phyloP scores from a whole-genome alignment of 2,888 invertebrate genomes.

The Laothoe populi region DNA sequence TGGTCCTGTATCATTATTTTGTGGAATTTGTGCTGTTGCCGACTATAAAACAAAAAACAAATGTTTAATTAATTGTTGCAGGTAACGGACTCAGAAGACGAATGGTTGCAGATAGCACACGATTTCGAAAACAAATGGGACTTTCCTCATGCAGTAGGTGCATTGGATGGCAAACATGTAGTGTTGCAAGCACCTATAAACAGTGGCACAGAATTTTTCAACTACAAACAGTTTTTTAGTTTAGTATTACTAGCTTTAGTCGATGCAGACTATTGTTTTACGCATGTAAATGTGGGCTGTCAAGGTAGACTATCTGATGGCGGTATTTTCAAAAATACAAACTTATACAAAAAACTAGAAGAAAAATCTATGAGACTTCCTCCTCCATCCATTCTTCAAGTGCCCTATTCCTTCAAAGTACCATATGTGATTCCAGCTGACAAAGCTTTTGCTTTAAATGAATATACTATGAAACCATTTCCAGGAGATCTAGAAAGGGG shows the following conservation, averaged over 20 bases:
- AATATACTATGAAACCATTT: too few relatives aligned
- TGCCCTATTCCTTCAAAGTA: too few relatives aligned
- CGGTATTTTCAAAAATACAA: conserved; percentile 32
- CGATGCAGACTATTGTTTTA: conserved; percentile 39
- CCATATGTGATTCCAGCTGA: too few relatives aligned
- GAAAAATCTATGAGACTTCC: neutral
- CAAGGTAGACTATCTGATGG: conserved; percentile 42
- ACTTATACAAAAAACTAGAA: neutral
- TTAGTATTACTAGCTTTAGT: conserved; percentile 39
- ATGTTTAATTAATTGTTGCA: neutral
- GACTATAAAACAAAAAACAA: too few relatives aligned
- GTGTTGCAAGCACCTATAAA: neutral
- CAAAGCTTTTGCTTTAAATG: too few relatives aligned
- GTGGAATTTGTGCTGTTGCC: too few relatives aligned
- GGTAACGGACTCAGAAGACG: neutral
- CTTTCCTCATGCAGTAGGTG: neutral
- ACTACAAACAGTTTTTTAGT: conserved; percentile 45
- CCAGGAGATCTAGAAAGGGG: too few relatives aligned
- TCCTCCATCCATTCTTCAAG: too few relatives aligned
- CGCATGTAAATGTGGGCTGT: conserved; percentile 39
- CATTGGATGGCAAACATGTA: neutral
- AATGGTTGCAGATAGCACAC: neutral
- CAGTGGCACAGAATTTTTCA: conserved; percentile 38
- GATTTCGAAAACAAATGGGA: neutral
- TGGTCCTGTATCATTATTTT: too few relatives aligned